A percentile compares a stretch with the other conserved stretches of the same genome.
phyloP scores from a whole-genome alignment of 2,797 vertebrate genomes.

The Melanogrammus aeglefinus region DNA sequence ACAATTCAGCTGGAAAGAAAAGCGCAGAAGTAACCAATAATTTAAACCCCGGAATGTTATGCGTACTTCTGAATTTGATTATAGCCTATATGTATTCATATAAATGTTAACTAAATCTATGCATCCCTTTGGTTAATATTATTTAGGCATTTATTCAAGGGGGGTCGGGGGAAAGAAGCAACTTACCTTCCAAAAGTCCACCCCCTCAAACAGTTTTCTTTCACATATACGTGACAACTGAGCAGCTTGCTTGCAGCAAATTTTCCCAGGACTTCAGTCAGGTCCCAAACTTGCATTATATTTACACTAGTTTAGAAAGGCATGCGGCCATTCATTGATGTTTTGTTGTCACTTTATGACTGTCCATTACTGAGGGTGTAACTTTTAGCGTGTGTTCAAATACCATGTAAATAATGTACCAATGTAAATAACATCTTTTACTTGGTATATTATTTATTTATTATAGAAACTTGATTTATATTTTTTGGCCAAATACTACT shows the following conservation, averaged over 20 bases:
- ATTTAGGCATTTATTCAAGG: constrained; percentile 30
- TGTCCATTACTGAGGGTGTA: not conserved
- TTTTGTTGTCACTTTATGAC: not conserved
- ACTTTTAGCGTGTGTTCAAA: not conserved
- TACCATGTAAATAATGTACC: too few relatives aligned
- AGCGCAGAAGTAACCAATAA: constrained; percentile 12
- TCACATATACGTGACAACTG: constrained; percentile 57
- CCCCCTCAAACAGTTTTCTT: constrained; percentile 44
- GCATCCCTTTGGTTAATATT: not conserved
- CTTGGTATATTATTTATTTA: not conserved
- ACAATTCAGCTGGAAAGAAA: constrained; percentile 26
- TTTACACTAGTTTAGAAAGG: not conserved
- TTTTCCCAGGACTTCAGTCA: constrained; percentile 49
- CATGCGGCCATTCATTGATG: not conserved
- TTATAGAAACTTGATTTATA: not conserved
- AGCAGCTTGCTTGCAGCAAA: constrained; percentile 23
- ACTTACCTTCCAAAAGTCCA: not conserved
- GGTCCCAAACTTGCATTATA: not conserved
- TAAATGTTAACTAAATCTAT: not conserved
- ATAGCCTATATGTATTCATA: too few relatives aligned
- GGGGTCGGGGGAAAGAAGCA: constrained; percentile 37
- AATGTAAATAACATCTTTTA: not conserved
- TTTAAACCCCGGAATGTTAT: constrained; percentile 12
- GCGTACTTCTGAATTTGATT: not conserved
- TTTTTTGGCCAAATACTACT: not conserved